Percentiles rank a stretch among this genome's conserved stretches.
These are phyloP conservation scores for Nyctereutes procyonoides DNA, from an alignment of 2,113 vertebrate genomes.

Conservation along the genomic window DNA sequence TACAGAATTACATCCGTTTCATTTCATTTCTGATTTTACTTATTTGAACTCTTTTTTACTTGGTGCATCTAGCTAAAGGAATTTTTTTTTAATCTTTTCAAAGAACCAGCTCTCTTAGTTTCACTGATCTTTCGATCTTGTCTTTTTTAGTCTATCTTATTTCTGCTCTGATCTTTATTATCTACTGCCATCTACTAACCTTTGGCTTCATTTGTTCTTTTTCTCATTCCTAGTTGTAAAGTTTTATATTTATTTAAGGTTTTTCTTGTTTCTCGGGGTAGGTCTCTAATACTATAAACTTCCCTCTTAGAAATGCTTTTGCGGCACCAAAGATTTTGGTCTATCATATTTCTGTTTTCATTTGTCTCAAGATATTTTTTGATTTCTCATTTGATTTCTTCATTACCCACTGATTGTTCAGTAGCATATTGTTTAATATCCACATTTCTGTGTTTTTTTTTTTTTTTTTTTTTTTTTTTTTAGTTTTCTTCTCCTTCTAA, in stretches of 20 bases:
- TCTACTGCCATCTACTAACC: neutral
- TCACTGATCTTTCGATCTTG: neutral
- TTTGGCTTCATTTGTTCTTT: neutral
- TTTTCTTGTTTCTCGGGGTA: neutral
- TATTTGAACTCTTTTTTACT: neutral
- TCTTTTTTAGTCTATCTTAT: neutral
- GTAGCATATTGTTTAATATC: neutral
- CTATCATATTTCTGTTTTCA: neutral
- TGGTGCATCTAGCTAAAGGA: neutral
- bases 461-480: neutral
- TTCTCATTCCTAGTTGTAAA: neutral
- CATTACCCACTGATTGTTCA: neutral
- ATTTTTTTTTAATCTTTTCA: neutral
- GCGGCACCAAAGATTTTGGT: neutral
- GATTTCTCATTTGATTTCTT: neutral
- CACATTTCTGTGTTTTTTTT: neutral
- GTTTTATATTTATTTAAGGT: neutral
- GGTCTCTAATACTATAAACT: neutral
- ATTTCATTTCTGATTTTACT: neutral
- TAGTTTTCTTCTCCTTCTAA: neutral
- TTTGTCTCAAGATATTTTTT: neutral
- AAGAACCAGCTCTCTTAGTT: neutral
- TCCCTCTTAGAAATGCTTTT: neutral
- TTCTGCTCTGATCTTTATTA: neutral
- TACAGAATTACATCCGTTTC: neutral